Percentiles rank a stretch among this genome's conserved stretches.
These are phyloP conservation scores for Thymallus thymallus DNA, from an alignment of 2,113 vertebrate species.

Conservation along the genomic window DNA sequence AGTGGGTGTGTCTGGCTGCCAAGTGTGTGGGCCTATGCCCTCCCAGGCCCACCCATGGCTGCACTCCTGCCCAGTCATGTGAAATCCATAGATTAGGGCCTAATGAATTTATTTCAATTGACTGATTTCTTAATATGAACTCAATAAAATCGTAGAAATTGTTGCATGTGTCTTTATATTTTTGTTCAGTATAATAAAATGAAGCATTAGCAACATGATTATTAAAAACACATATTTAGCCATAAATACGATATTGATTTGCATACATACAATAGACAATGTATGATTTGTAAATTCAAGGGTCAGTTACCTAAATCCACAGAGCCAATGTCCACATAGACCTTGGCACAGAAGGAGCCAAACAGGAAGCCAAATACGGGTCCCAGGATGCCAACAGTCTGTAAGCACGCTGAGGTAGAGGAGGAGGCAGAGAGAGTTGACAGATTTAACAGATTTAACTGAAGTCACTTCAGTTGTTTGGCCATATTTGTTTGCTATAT, in stretches of 20 bases:
- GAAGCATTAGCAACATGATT: not conserved
- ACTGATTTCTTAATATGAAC: too few species aligned
- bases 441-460: not conserved
- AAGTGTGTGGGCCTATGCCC: too few species aligned
- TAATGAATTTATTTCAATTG: too few species aligned
- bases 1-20: too few species aligned
- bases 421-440: not conserved
- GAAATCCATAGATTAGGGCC: too few species aligned
- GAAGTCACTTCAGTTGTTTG: too few species aligned
- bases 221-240: not conserved
- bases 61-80: too few species aligned
- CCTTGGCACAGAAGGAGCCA: constrained; percentile 87
- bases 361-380: constrained; percentile 93
- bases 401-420: constrained; percentile 79
- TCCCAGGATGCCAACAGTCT: constrained; percentile 87
- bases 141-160: too few species aligned
- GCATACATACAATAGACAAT: not conserved
- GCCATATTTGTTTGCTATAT: too few species aligned
- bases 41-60: too few species aligned
- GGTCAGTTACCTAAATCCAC: constrained; percentile 84
- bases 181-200: too few species aligned
- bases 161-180: too few species aligned
- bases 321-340: constrained; percentile 91
- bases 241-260: not conserved
- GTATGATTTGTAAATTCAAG: not conserved